Conservation (phyloP, 2,797 vertebrate genomes). For the Smutsia temminckii region DNA sequence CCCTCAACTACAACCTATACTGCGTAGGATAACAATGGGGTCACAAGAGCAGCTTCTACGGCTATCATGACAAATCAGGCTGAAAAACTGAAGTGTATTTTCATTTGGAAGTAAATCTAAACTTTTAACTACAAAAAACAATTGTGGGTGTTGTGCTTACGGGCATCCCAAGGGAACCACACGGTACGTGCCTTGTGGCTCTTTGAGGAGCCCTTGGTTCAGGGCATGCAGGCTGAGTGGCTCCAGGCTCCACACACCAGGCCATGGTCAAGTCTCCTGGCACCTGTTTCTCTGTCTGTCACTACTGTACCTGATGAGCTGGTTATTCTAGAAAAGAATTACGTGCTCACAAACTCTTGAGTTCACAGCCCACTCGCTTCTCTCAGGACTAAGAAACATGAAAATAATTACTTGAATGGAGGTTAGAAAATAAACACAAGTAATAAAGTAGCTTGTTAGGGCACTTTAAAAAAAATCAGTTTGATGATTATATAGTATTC, state of each 20-base stretch:
- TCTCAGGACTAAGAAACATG: not conserved
- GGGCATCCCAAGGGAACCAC: not conserved
- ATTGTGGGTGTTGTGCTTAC: not conserved
- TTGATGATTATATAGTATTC: not conserved
- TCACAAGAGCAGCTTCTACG: not conserved
- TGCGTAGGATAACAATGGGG: not conserved
- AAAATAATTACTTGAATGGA: not conserved
- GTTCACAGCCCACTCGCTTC: not conserved
- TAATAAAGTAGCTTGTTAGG: not conserved
- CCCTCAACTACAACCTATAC: not conserved
- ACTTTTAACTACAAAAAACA: not conserved
- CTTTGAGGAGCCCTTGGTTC: not conserved
- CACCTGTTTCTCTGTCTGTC: not conserved
- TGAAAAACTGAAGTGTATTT: constrained; percentile 7
- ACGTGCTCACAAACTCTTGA: not conserved
- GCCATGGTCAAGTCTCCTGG: not conserved
- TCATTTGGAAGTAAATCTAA: not conserved
- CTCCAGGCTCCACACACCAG: not conserved
- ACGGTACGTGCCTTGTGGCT: rapidly evolving
- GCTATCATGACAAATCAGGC: not conserved
- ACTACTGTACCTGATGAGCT: not conserved
- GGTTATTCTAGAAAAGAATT: not conserved
- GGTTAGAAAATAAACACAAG: constrained; percentile 5
- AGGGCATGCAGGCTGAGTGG: not conserved
- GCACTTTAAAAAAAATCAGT: not conserved